A percentile compares a stretch with the other conserved stretches of the same genome.
Evolutionary conservation across 2,113 vertebrate genomes (phyloP).

Genomic region (Panthera leo): DNA sequence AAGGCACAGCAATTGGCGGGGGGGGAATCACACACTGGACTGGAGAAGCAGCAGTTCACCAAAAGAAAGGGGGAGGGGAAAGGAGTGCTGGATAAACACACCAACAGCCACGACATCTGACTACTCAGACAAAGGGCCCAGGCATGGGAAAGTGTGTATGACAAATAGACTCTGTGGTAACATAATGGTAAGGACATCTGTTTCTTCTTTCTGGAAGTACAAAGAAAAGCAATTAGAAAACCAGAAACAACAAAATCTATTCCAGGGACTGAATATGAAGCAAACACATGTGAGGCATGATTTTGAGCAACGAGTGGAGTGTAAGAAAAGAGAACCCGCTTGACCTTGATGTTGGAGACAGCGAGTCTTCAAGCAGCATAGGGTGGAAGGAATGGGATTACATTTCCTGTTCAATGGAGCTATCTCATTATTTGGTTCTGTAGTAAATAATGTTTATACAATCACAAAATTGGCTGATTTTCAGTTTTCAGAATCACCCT

Average conservation of each 20-base stretch:
- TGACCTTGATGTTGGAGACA: background rate
- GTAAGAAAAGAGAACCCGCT: background rate
- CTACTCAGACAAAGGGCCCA: background rate
- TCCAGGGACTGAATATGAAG: slow-evolving; percentile 10
- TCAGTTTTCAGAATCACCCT: background rate
- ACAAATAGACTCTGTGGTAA: background rate
- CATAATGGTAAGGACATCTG: slow-evolving; percentile 6
- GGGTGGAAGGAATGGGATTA: background rate
- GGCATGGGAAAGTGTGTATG: background rate
- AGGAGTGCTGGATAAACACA: background rate
- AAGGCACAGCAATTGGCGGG: background rate
- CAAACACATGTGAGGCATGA: background rate
- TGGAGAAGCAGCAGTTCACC: background rate
- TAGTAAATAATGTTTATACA: background rate
- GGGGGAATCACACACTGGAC: background rate
- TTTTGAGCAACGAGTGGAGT: slow-evolving; percentile 6
- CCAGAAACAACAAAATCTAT: slow-evolving; percentile 43
- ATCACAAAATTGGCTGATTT: background rate
- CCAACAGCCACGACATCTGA: background rate
- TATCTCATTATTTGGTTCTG: background rate
- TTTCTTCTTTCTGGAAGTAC: slow-evolving; percentile 45
- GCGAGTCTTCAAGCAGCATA: background rate
- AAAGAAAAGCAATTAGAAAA: slow-evolving; percentile 53
- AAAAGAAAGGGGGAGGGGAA: background rate
- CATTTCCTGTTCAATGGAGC: background rate